phyloP scores from a whole-genome alignment of 2,888 invertebrate species.

The Operophtera brumata region DNA sequence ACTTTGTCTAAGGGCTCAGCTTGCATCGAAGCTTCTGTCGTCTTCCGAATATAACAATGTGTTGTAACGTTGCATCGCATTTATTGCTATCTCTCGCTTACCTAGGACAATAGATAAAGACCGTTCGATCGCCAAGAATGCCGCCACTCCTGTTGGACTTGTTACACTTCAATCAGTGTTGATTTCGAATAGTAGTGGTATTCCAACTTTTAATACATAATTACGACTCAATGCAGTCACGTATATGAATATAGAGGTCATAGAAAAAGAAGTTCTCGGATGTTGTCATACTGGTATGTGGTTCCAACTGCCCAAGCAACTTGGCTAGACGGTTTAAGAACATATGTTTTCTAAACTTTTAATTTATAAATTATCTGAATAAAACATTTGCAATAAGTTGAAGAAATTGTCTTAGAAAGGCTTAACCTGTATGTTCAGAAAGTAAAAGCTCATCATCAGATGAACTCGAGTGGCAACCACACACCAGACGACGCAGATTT shows the following conservation, averaged over 20 bases:
- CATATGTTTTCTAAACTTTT: neutral
- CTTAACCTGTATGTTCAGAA: no score
- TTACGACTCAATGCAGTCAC: neutral
- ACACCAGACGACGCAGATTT: no score
- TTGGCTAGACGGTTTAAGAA: neutral
- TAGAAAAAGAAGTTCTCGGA: constrained; percentile 7
- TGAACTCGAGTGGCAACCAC: no score
- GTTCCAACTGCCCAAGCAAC: neutral
- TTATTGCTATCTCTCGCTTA: no score
- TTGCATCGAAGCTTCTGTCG: no score
- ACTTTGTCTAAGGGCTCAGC: no score
- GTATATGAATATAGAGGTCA: constrained; percentile 12
- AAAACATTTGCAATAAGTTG: no score
- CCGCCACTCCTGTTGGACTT: constrained; percentile 39
- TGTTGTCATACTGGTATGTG: constrained; percentile 1
- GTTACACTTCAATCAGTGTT: constrained; percentile 37
- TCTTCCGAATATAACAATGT: no score
- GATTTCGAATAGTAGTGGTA: constrained; percentile 27
- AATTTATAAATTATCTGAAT: no score
- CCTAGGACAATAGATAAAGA: constrained; percentile 4
- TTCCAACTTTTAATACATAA: constrained; percentile 20
- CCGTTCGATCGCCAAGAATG: constrained; percentile 40
- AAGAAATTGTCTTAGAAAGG: no score
- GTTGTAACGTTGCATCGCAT: no score
- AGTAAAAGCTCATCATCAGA: no score